Percentiles rank a stretch among this genome's conserved stretches.
Evolutionary conservation across 2,888 invertebrate genomes (phyloP).

Genomic region (Sesamia inferens): DNA sequence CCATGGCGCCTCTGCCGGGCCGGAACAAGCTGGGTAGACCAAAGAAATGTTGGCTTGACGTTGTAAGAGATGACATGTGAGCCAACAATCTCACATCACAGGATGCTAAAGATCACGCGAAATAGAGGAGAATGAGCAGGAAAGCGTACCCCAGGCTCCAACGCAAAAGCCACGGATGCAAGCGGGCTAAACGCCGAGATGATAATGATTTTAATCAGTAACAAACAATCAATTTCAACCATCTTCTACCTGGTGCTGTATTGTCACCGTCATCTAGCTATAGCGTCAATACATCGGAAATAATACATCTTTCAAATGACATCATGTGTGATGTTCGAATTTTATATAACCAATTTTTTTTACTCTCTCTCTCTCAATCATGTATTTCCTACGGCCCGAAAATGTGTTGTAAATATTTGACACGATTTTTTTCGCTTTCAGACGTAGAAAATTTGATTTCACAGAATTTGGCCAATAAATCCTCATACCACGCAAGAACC

Average conservation of each 20-base stretch:
- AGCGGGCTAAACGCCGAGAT: too few species aligned
- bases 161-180: too few species aligned
- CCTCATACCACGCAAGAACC: neutral
- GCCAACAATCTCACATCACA: too few species aligned
- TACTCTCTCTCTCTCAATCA: neutral
- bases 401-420: neutral
- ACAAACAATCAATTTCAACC: neutral
- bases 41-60: too few species aligned
- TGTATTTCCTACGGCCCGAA: neutral
- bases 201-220: neutral
- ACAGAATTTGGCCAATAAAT: neutral
- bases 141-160: too few species aligned
- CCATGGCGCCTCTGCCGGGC: too few species aligned
- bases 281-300: neutral
- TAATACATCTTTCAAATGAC: neutral
- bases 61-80: too few species aligned
- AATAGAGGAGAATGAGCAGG: too few species aligned
- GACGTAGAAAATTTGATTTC: slow-evolving; percentile 5
- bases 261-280: neutral
- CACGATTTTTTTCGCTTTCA: neutral
- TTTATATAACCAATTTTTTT: neutral
- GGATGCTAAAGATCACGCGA: too few species aligned
- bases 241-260: neutral
- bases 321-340: neutral
- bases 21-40: too few species aligned